Conservation (phyloP, 2,797 vertebrate species). For the Aldrovandia affinis region DNA sequence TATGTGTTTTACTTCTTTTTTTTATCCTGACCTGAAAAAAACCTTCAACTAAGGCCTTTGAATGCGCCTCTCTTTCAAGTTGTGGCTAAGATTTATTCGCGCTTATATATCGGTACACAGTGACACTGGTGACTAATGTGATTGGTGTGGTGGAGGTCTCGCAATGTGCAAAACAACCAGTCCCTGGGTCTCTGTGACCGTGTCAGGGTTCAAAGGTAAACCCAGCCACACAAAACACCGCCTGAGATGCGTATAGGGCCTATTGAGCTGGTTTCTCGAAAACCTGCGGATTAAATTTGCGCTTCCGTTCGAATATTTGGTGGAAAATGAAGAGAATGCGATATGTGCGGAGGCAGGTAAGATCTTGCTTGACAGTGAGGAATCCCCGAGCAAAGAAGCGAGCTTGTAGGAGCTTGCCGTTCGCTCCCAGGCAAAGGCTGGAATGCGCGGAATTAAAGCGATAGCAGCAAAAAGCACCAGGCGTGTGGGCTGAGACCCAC, state of each 20-base stretch:
- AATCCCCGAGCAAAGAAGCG: slow-evolving; percentile 68
- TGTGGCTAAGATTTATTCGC: neutral
- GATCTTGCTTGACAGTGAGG: slow-evolving; percentile 66
- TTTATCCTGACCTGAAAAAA: slow-evolving; percentile 13
- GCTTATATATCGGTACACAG: neutral
- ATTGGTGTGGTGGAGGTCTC: neutral
- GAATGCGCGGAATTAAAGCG: slow-evolving; percentile 75
- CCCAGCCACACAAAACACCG: neutral
- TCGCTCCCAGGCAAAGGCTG: slow-evolving; percentile 75
- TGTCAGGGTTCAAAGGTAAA: neutral
- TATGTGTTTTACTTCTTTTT: too few relatives aligned
- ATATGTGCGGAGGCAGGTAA: slow-evolving; percentile 66
- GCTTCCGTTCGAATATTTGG: slow-evolving; percentile 16
- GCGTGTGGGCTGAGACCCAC: neutral
- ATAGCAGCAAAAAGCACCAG: slow-evolving; percentile 20
- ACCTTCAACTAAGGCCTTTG: neutral
- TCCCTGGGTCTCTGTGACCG: neutral
- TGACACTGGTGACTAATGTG: neutral
- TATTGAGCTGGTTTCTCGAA: neutral
- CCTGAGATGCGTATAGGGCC: neutral
- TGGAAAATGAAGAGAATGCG: slow-evolving; percentile 9
- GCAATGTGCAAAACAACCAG: neutral
- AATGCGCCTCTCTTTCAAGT: neutral
- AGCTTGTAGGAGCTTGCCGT: slow-evolving; percentile 79
- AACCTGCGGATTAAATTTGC: neutral